Percentiles rank a stretch among this genome's conserved stretches.
Evolutionary conservation across 2,113 vertebrate species (phyloP).

Genomic region (Poecile atricapillus): DNA sequence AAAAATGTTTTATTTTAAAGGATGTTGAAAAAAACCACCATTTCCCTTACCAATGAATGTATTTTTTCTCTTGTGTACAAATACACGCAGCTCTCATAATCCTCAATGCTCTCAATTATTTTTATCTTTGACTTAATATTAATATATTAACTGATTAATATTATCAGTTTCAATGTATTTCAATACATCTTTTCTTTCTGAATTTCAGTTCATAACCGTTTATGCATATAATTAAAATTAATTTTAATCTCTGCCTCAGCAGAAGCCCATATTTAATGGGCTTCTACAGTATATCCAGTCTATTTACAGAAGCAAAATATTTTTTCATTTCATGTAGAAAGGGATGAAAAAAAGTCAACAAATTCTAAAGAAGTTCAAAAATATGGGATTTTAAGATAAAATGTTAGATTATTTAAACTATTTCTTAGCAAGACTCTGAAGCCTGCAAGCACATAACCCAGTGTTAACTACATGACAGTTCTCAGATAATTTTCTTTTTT

Average conservation of each 20-base stretch:
- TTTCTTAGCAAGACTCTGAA: not conserved
- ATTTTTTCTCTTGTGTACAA: not conserved
- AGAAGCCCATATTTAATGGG: not conserved
- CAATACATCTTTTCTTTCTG: not conserved
- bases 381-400: not conserved
- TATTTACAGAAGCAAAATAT: not conserved
- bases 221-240: not conserved
- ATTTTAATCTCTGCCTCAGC: not conserved
- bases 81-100: not conserved
- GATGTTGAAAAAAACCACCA: not conserved
- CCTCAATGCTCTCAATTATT: not conserved
- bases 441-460: not conserved
- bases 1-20: not conserved
- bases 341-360: not conserved
- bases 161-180: not conserved
- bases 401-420: not conserved
- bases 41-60: not conserved
- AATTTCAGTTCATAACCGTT: not conserved
- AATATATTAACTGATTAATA: not conserved
- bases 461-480: not conserved
- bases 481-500: not conserved
- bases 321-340: not conserved
- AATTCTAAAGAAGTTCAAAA: not conserved
- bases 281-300: not conserved
- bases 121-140: not conserved